Conservation (phyloP, 1,140 invertebrate species). For the Penaeus vannamei region DNA sequence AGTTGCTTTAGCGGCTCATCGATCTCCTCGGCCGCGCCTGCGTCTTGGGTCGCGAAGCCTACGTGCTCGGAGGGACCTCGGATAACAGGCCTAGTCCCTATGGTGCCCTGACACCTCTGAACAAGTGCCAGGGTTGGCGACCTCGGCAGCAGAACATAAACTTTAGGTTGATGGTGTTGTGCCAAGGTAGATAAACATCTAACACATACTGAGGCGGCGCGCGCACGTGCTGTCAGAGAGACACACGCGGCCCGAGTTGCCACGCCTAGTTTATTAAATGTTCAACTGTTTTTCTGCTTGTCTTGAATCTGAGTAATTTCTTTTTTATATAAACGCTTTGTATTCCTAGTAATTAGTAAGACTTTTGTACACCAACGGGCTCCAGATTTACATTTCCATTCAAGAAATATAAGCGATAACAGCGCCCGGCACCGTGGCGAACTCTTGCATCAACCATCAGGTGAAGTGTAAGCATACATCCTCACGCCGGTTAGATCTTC, state of each 20-base stretch:
- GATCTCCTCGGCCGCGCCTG: constrained; percentile 27
- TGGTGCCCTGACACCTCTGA: constrained; percentile 19
- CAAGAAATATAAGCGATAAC: too few relatives aligned
- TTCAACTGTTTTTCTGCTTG: not conserved
- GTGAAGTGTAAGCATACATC: constrained; percentile 2
- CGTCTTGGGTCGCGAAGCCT: not conserved
- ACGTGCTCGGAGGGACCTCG: not conserved
- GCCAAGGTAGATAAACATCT: constrained; percentile 46
- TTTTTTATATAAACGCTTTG: too few relatives aligned
- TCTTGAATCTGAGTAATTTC: not conserved
- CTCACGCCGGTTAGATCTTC: constrained; percentile 29
- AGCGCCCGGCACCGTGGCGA: not conserved
- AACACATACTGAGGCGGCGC: constrained; percentile 27
- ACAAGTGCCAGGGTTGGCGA: not conserved
- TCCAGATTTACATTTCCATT: too few relatives aligned
- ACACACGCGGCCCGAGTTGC: constrained; percentile 31
- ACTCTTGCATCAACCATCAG: constrained; percentile 57
- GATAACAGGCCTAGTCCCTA: not conserved
- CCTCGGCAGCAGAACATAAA: constrained; percentile 28
- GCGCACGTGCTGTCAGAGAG: constrained; percentile 5
- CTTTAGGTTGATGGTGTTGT: constrained; percentile 2
- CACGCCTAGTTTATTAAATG: too few relatives aligned
- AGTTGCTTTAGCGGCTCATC: too few relatives aligned
- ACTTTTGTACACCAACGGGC: too few relatives aligned
- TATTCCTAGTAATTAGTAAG: too few relatives aligned